phyloP scores from a whole-genome alignment of 37 sponge, comb jelly and placozoan species.

The Tethya wilhelma region DNA sequence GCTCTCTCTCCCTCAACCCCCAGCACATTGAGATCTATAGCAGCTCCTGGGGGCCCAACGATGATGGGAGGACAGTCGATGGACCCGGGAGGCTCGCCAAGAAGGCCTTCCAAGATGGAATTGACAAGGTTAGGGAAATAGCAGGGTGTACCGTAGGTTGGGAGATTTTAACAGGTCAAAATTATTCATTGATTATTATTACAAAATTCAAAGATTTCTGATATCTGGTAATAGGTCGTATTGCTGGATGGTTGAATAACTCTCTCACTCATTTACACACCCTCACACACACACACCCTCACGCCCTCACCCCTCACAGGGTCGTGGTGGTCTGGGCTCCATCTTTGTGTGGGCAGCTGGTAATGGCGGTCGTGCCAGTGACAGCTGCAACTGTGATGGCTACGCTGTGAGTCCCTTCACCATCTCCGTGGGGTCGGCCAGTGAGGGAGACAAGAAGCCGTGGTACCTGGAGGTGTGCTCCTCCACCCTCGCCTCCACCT shows the following conservation, averaged over 20 bases:
- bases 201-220: too few relatives aligned
- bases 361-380: constrained; percentile 87
- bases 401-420: constrained; percentile 95
- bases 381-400: constrained; percentile 98
- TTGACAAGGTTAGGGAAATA: constrained; percentile 66
- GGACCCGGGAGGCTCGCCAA: constrained; percentile 93
- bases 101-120: constrained; percentile 77
- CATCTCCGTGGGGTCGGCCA: constrained; percentile 83
- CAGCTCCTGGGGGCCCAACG: constrained; percentile 98
- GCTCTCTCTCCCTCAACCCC: constrained; percentile 83
- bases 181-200: too few relatives aligned
- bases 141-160: too few relatives aligned
- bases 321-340: constrained; percentile 88
- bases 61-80: constrained; percentile 95
- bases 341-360: constrained; percentile 99
- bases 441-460: constrained; percentile 79
- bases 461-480: constrained; percentile 97
- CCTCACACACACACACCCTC: too few relatives aligned
- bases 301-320: constrained; percentile 27
- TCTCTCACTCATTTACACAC: too few relatives aligned
- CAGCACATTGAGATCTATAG: constrained; percentile 97
- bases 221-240: too few relatives aligned
- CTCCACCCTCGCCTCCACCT: constrained; percentile 91
- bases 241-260: not conserved
- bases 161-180: too few relatives aligned